Conservation (phyloP, 1,140 invertebrate species). For the Leptinotarsa defecta region DNA sequence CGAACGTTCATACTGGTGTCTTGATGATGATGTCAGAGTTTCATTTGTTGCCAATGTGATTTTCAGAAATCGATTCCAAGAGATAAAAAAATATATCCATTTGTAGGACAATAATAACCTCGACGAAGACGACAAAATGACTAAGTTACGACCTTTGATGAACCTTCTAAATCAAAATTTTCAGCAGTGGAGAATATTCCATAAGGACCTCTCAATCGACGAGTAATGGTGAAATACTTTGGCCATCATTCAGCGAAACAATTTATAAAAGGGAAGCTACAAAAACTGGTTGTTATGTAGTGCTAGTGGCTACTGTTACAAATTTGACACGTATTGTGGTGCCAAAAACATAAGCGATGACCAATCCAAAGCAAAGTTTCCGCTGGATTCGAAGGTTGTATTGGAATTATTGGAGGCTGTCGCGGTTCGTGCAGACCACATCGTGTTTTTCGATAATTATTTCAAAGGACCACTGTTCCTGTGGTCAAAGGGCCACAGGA, state of each 20-base stretch:
- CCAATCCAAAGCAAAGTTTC: background rate
- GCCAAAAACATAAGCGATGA: background rate
- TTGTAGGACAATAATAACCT: background rate
- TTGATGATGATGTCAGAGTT: no score
- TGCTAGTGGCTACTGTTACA: background rate
- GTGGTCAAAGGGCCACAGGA: slow-evolving; percentile 34
- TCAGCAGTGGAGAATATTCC: background rate
- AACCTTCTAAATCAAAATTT: background rate
- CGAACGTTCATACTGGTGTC: no score
- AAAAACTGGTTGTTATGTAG: background rate
- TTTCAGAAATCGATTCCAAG: background rate
- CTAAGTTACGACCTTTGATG: background rate
- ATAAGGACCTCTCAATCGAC: background rate
- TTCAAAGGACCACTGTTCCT: no score
- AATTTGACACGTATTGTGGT: background rate
- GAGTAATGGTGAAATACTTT: background rate
- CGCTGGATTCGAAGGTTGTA: background rate
- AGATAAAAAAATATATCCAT: background rate
- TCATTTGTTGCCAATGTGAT: no score
- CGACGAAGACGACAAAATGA: background rate
- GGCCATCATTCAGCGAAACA: background rate
- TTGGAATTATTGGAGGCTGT: slow-evolving; percentile 3
- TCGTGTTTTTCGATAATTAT: slow-evolving; percentile 51
- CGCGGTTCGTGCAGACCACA: slow-evolving; percentile 33
- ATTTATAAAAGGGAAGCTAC: background rate